Conservation (phyloP, 2,113 vertebrate species). For the Thymallus thymallus region DNA sequence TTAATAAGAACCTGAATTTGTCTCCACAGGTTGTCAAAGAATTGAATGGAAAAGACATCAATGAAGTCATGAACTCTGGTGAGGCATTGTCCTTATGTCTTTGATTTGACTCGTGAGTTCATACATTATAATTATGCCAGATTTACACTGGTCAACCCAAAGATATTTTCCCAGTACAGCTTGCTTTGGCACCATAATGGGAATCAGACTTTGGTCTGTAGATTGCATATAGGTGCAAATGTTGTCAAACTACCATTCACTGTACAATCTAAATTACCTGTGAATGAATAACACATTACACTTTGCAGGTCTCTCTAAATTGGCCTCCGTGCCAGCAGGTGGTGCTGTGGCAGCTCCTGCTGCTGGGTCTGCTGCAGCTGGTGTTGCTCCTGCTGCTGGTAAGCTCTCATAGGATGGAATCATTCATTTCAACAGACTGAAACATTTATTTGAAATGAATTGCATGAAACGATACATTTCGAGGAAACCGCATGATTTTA, state of each 20-base stretch:
- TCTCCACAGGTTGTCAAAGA: conserved; percentile 74
- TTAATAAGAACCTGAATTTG: not conserved
- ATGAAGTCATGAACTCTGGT: conserved; percentile 71
- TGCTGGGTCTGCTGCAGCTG: conserved; percentile 33
- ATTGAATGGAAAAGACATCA: conserved; percentile 74
- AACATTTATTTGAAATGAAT: no score
- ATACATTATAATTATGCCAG: not conserved
- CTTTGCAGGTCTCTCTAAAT: conserved; percentile 73
- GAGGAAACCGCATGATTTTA: no score
- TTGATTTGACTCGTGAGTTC: not conserved
- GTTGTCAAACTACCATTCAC: not conserved
- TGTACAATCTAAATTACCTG: not conserved
- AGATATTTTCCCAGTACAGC: no score
- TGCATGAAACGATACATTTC: no score
- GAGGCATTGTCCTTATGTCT: conserved; percentile 12
- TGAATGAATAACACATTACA: not conserved
- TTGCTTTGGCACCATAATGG: no score
- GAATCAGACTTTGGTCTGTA: no score
- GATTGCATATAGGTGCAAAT: no score
- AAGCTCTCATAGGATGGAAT: not conserved
- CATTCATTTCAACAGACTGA: no score
- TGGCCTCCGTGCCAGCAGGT: conserved; percentile 81
- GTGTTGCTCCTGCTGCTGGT: conserved; percentile 74
- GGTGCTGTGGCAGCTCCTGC: conserved; percentile 70
- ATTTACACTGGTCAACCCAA: no score